Evolutionary conservation across 2,797 vertebrate genomes (phyloP).

Genomic region (Ibycter americanus): DNA sequence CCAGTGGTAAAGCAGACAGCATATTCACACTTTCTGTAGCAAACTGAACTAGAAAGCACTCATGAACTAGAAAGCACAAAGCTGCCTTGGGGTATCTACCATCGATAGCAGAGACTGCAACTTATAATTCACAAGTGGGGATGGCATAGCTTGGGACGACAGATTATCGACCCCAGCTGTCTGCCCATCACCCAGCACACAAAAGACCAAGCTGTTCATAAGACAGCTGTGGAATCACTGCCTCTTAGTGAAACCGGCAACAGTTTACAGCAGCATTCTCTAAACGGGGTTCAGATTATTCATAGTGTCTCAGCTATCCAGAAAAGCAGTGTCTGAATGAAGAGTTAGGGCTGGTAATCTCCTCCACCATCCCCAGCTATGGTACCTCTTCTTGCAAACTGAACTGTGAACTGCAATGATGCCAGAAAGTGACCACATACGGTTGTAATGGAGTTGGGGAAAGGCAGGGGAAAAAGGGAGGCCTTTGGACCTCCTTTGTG

Average conservation of each 20-base stretch:
- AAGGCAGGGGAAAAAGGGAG: not conserved
- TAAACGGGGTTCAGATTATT: not conserved
- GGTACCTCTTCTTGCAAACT: not conserved
- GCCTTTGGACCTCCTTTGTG: not conserved
- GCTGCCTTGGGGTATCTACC: not conserved
- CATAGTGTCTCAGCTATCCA: not conserved
- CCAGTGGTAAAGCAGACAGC: not conserved
- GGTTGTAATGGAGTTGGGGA: not conserved
- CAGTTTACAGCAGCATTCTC: not conserved
- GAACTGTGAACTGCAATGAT: not conserved
- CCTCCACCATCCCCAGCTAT: not conserved
- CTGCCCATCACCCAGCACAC: conserved; percentile 3
- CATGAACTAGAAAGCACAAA: not conserved
- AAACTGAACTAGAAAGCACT: not conserved
- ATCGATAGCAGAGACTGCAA: not conserved
- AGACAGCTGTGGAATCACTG: conserved; percentile 28
- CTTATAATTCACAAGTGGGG: conserved; percentile 35
- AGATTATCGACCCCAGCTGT: conserved; percentile 39
- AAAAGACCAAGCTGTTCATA: conserved; percentile 30
- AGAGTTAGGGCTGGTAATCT: not conserved
- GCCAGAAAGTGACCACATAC: accelerated
- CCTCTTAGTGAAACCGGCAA: not conserved
- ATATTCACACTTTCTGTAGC: not conserved
- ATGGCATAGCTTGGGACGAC: conserved; percentile 42
- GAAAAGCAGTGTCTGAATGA: not conserved